Evolutionary conservation across 2,113 vertebrate species (phyloP).

Genomic region (Hipposideros armiger): DNA sequence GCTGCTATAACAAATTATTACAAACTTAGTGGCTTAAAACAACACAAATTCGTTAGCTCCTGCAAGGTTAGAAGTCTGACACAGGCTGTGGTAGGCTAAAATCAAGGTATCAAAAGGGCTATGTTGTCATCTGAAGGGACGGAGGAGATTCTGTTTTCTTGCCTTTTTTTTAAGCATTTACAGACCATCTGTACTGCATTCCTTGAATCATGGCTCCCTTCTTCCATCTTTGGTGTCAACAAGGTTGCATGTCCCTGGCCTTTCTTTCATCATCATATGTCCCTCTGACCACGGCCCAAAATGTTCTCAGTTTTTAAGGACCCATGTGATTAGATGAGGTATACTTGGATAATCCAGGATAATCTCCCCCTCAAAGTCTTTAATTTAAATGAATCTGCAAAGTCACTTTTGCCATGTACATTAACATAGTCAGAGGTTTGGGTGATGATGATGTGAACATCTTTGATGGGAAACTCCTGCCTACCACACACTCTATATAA

Average conservation of each 20-base stretch:
- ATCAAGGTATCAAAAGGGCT: not conserved
- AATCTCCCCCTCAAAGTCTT: not conserved
- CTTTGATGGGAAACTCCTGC: not conserved
- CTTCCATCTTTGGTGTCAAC: rapidly evolving
- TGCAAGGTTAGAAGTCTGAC: not conserved
- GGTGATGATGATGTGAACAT: not conserved
- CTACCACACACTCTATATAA: not conserved
- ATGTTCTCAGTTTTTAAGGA: not conserved
- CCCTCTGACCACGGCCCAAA: not conserved
- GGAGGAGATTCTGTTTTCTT: not conserved
- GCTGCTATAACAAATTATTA: not conserved
- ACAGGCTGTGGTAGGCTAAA: not conserved
- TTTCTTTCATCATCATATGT: not conserved
- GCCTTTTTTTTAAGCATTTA: not conserved
- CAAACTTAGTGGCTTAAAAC: not conserved
- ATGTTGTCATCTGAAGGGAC: not conserved
- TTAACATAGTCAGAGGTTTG: not conserved
- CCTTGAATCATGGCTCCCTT: rapidly evolving
- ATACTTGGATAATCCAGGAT: not conserved
- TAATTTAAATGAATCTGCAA: not conserved
- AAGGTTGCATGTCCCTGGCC: not conserved
- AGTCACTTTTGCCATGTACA: not conserved
- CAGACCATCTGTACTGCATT: not conserved
- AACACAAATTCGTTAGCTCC: not conserved
- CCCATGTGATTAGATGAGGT: not conserved